Conservation (phyloP, 2,113 vertebrate species). For the Neotragus pygmaeus region DNA sequence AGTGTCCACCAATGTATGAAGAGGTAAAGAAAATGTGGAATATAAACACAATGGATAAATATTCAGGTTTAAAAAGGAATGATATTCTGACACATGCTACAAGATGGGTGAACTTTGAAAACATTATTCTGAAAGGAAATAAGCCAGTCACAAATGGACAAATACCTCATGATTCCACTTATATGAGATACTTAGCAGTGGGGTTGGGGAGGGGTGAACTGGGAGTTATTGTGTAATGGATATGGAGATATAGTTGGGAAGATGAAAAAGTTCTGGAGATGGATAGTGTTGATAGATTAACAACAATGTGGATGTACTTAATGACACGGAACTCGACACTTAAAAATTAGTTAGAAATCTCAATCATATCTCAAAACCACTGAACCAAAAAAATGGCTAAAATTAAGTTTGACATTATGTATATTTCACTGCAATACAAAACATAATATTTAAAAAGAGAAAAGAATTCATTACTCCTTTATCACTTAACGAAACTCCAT, state of each 20-base stretch:
- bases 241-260: neutral
- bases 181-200: neutral
- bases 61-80: neutral
- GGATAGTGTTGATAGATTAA: neutral
- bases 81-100: neutral
- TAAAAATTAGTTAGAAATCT: neutral
- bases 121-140: neutral
- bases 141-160: neutral
- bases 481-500: neutral
- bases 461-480: neutral
- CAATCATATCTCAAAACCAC: neutral
- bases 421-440: neutral
- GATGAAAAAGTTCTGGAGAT: neutral
- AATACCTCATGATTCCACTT: neutral
- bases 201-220: rapidly evolving
- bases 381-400: neutral
- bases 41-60: neutral
- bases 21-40: neutral
- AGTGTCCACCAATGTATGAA: neutral
- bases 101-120: neutral
- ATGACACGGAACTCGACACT: neutral
- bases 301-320: neutral
- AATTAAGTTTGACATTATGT: neutral
- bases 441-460: neutral
- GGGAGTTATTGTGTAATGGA: neutral